Conservation (phyloP, 2,888 invertebrate genomes). For the Hemicrepidius hirtus region DNA sequence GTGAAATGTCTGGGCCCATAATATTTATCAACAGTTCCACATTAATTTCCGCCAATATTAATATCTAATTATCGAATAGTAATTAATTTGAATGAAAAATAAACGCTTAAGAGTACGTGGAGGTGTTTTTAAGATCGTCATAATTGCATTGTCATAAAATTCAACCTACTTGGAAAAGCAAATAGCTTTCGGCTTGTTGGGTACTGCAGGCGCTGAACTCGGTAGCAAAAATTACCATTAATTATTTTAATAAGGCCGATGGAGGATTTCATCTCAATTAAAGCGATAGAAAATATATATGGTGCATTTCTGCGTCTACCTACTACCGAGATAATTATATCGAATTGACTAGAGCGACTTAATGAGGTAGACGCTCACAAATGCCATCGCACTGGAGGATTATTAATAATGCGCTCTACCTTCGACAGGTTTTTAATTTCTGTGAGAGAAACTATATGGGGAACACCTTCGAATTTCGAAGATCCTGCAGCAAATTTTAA, state of each 20-base stretch:
- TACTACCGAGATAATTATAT: conserved; percentile 40
- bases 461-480: not conserved
- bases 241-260: conserved; percentile 44
- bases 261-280: conserved; percentile 41
- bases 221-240: conserved; percentile 36
- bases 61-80: too few species aligned
- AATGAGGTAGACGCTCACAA: conserved; percentile 39
- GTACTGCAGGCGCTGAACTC: conserved; percentile 28
- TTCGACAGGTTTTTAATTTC: conserved; percentile 8
- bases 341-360: conserved; percentile 31
- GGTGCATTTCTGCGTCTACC: conserved; percentile 41
- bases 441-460: not conserved
- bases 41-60: too few species aligned
- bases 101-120: too few species aligned
- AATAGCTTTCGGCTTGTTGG: conserved; percentile 6
- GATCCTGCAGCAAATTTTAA: not conserved
- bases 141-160: not conserved
- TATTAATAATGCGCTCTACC: conserved; percentile 18
- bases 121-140: too few species aligned
- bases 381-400: conserved; percentile 33
- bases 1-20: too few species aligned
- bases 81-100: too few species aligned
- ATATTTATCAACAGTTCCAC: too few species aligned
- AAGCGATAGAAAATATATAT: conserved; percentile 35
- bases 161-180: not conserved